These are phyloP conservation scores for Leucoptera coffeella DNA, from an alignment of 2,888 invertebrate genomes.

Conservation along the genomic window DNA sequence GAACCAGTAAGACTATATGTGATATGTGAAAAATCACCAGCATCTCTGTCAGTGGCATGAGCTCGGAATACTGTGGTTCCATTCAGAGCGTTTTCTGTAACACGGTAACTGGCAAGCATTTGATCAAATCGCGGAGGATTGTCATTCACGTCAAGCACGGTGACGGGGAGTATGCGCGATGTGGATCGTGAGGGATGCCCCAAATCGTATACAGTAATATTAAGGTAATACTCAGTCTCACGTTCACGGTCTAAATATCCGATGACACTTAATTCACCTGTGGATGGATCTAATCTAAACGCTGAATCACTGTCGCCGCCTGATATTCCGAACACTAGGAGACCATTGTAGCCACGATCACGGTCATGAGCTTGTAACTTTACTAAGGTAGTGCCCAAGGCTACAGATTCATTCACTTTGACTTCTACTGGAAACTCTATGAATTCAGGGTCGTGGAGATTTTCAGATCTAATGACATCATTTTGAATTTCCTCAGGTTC, in stretches of 20 bases:
- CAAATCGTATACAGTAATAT: conserved; percentile 81
- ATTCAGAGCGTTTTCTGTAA: conserved; percentile 79
- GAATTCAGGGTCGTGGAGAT: conserved; percentile 83
- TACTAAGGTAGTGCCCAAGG: conserved; percentile 68
- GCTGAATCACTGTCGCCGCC: conserved; percentile 80
- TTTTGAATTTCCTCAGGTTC: conserved; percentile 61
- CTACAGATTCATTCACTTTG: conserved; percentile 78
- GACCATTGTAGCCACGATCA: conserved; percentile 88
- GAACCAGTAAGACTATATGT: conserved; percentile 69
- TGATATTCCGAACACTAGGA: conserved; percentile 80
- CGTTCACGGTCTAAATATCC: conserved; percentile 86
- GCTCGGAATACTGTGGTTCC: conserved; percentile 81
- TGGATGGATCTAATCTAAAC: conserved; percentile 80
- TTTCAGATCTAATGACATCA: conserved; percentile 79
- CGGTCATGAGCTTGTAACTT: conserved; percentile 72
- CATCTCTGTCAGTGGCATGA: conserved; percentile 79
- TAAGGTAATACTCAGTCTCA: conserved; percentile 74
- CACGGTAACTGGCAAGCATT: conserved; percentile 71
- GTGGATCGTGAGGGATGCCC: conserved; percentile 76
- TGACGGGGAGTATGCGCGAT: conserved; percentile 70
- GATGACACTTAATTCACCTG: conserved; percentile 79
- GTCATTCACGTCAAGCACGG: conserved; percentile 84
- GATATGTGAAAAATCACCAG: conserved; percentile 73
- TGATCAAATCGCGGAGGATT: conserved; percentile 85
- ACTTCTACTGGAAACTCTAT: conserved; percentile 75